Conservation (phyloP, 2,888 invertebrate genomes). For the Mesorhabditis spiculigera region DNA sequence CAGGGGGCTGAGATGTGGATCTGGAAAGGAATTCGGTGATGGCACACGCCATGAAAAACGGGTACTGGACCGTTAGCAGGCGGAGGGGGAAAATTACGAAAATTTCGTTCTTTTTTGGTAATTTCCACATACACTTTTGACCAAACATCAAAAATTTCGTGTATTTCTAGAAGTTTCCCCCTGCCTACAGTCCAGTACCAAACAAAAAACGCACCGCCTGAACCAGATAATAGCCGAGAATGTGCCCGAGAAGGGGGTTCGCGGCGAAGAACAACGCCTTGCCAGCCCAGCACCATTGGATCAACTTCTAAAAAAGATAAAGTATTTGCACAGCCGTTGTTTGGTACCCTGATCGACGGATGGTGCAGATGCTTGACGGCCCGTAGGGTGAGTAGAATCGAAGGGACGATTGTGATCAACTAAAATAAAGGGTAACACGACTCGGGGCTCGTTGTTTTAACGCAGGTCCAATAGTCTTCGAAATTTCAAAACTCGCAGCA, state of each 20-base stretch:
- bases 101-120: no score
- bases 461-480: no score
- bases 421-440: no score
- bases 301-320: constrained; percentile 1
- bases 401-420: not conserved
- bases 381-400: not conserved
- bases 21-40: not conserved
- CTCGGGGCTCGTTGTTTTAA: no score
- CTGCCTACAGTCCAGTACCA: no score
- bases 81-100: no score
- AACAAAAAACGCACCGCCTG: not conserved
- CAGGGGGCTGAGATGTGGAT: not conserved
- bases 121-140: no score
- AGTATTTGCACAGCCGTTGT: not conserved
- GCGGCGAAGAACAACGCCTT: not conserved
- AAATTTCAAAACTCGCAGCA: not conserved
- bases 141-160: not conserved
- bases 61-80: no score
- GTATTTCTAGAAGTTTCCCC: not conserved
- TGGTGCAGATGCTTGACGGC: not conserved
- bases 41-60: no score
- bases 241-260: not conserved
- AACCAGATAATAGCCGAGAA: not conserved
- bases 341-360: not conserved
- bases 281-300: not conserved